Evolutionary conservation across 30 jellyfish, hydroid and myxozoan species (phyloP).

Genomic region (Nemopilema nomurai): DNA sequence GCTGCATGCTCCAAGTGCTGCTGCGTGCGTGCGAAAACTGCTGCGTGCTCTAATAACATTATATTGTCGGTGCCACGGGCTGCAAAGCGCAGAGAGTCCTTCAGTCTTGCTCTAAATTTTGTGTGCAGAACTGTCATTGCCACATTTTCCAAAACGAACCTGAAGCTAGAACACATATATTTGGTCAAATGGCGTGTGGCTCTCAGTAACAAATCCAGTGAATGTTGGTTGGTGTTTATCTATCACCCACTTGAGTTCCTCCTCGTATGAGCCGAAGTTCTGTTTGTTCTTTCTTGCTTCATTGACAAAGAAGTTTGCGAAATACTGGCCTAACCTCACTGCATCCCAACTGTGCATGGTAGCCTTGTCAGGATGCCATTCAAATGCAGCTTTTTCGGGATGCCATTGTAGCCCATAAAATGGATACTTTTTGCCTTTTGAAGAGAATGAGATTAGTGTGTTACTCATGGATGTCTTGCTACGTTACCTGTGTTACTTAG

Average conservation of each 20-base stretch:
- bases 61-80: no score
- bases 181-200: constrained; percentile 79
- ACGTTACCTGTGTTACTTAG: no score
- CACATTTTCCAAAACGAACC: not conserved
- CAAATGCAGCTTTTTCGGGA: constrained; percentile 82
- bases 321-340: constrained; percentile 61
- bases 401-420: constrained; percentile 79
- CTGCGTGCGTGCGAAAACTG: no score
- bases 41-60: no score
- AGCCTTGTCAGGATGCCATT: constrained; percentile 69
- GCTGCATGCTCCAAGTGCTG: no score
- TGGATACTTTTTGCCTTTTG: constrained; percentile 59
- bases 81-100: no score
- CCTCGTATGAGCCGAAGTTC: constrained; percentile 37
- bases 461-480: no score
- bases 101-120: not conserved
- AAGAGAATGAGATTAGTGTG: no score
- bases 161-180: constrained; percentile 40
- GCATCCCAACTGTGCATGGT: constrained; percentile 68
- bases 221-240: constrained; percentile 46
- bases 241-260: constrained; percentile 54
- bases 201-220: constrained; percentile 57
- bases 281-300: constrained; percentile 67
- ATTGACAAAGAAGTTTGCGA: constrained; percentile 72
- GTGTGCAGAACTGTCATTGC: not conserved